Evolutionary conservation across 2,797 vertebrate species (phyloP).

Genomic region (Podarcis siculus): DNA sequence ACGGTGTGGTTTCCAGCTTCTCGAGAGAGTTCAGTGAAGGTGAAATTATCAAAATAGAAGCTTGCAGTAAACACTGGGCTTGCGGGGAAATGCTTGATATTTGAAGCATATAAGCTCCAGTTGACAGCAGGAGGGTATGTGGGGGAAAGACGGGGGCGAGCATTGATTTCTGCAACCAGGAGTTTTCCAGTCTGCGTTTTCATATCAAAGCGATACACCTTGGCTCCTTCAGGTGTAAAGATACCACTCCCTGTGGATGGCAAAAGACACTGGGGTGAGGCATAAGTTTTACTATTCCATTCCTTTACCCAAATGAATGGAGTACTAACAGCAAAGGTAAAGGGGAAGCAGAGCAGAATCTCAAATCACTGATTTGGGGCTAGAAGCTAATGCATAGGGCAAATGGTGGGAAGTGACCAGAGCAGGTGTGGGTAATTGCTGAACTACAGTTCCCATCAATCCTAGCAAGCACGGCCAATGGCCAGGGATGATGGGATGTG

Average conservation of each 20-base stretch:
- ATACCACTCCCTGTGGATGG: slow-evolving; percentile 74
- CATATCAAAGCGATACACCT: slow-evolving; percentile 72
- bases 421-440: too few relatives aligned
- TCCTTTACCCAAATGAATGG: background rate
- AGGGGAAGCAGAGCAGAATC: background rate
- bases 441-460: too few relatives aligned
- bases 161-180: slow-evolving; percentile 67
- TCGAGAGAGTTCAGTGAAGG: slow-evolving; percentile 65
- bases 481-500: too few relatives aligned
- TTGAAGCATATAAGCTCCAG: slow-evolving; percentile 69
- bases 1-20: slow-evolving; percentile 54
- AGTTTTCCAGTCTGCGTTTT: slow-evolving; percentile 71
- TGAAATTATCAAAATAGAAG: slow-evolving; percentile 73
- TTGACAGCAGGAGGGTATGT: slow-evolving; percentile 25
- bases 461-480: too few relatives aligned
- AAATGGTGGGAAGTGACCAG: background rate
- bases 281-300: background rate
- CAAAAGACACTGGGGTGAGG: background rate
- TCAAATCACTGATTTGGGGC: background rate
- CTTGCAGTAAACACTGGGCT: slow-evolving; percentile 57
- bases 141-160: slow-evolving; percentile 54
- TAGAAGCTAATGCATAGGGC: background rate
- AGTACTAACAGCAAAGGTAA: background rate
- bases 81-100: background rate
- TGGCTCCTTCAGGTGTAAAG: slow-evolving; percentile 67